Evolutionary conservation across 2,113 vertebrate species (phyloP).

Genomic region (Ranitomeya imitator): DNA sequence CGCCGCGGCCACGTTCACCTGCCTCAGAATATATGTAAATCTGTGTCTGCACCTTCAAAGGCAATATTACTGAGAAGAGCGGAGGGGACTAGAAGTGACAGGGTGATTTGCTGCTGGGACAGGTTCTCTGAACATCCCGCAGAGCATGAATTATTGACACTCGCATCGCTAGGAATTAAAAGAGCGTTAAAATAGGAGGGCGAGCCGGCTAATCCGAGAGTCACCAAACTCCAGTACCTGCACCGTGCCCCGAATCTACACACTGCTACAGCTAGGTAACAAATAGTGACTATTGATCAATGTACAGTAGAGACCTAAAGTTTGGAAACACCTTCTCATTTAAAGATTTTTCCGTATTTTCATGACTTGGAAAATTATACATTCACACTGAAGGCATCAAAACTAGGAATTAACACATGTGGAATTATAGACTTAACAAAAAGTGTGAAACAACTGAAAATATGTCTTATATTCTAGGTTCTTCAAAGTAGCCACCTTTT

Average conservation of each 20-base stretch:
- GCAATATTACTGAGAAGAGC: slow-evolving; percentile 13
- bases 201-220: not conserved
- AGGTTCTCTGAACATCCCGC: slow-evolving; percentile 6
- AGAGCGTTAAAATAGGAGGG: not conserved
- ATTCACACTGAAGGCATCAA: no score
- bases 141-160: slow-evolving; percentile 35
- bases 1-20: not conserved
- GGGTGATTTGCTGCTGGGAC: slow-evolving; percentile 14
- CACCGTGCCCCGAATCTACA: not conserved
- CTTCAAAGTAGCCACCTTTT: no score
- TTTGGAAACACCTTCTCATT: no score
- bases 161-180: not conserved
- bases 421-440: no score
- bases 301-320: no score
- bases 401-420: no score
- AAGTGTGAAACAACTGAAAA: no score
- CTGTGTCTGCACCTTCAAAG: slow-evolving; percentile 13
- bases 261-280: no score
- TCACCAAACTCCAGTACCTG: not conserved
- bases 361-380: no score
- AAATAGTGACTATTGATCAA: no score
- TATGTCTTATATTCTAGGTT: no score
- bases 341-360: no score
- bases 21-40: slow-evolving; percentile 19
- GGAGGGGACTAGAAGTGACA: slow-evolving; percentile 38